phyloP scores from a whole-genome alignment of 2,113 vertebrate genomes.

The Saguinus imperator region DNA sequence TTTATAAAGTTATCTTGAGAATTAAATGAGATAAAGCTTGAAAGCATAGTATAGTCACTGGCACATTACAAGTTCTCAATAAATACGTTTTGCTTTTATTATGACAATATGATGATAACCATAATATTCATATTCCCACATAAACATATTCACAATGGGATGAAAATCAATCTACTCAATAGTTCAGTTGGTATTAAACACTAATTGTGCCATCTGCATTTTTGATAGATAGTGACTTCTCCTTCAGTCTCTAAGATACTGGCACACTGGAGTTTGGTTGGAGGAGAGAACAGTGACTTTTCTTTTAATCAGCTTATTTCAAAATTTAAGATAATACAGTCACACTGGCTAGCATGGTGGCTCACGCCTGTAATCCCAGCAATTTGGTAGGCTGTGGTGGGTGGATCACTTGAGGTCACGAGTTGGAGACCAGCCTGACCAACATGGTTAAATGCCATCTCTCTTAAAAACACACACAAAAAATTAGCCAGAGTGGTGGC shows the following conservation, averaged over 20 bases:
- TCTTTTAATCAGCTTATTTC: neutral
- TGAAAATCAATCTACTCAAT: neutral
- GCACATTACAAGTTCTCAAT: neutral
- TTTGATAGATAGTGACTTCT: neutral
- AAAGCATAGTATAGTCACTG: neutral
- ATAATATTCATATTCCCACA: neutral
- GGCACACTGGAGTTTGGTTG: neutral
- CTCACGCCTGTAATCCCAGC: too few relatives aligned
- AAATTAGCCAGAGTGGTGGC: too few relatives aligned
- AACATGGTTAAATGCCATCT: too few relatives aligned
- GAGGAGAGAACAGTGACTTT: neutral
- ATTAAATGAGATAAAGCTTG: neutral
- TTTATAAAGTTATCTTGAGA: neutral
- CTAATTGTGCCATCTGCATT: neutral
- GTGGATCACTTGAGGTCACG: too few relatives aligned
- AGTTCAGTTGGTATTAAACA: neutral
- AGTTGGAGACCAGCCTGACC: too few relatives aligned
- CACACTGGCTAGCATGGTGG: too few relatives aligned
- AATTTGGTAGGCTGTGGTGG: too few relatives aligned
- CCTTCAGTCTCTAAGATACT: neutral
- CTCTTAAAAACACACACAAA: too few relatives aligned
- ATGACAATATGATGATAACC: neutral
- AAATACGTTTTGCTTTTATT: neutral
- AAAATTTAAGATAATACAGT: neutral
- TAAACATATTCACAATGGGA: neutral